Evolutionary conservation across 1,140 invertebrate species (phyloP).

Genomic region (Tetramorium parvispinum): DNA sequence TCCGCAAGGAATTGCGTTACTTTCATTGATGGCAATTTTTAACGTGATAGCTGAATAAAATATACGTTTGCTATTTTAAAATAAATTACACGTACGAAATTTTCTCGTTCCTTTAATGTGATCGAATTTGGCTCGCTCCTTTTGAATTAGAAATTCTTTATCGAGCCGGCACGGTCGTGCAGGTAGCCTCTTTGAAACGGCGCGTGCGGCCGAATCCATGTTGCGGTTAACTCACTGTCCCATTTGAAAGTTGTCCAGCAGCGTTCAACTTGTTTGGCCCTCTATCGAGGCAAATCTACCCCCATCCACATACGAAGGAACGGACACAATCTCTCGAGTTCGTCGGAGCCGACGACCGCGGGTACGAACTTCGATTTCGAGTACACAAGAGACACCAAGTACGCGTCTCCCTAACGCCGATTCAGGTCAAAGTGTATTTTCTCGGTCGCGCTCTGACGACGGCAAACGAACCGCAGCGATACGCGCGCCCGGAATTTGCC

Average conservation of each 20-base stretch:
- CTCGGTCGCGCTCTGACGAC: conserved; percentile 47
- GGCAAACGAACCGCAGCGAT: conserved; percentile 57
- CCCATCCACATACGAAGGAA: conserved; percentile 23
- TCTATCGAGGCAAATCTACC: conserved; percentile 38
- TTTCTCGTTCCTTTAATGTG: neutral
- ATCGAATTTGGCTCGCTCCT: neutral
- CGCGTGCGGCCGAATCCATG: conserved; percentile 10
- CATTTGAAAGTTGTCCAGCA: conserved; percentile 54
- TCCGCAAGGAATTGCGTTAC: neutral
- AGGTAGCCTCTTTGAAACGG: conserved; percentile 8
- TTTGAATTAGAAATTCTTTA: neutral
- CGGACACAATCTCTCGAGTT: conserved; percentile 56
- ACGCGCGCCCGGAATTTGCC: conserved; percentile 52
- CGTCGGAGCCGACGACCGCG: conserved; percentile 43
- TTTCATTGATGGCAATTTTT: neutral
- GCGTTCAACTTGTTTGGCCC: conserved; percentile 51
- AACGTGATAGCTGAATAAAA: neutral
- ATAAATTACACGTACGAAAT: neutral
- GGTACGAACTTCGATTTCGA: conserved; percentile 52
- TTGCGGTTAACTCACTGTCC: conserved; percentile 42
- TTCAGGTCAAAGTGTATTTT: conserved; percentile 62
- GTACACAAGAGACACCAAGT: conserved; percentile 53
- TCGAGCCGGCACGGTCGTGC: neutral
- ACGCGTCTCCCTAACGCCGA: conserved; percentile 47
- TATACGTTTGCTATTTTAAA: neutral